Conservation (phyloP, 2,113 vertebrate species). For the Crocuta crocuta region DNA sequence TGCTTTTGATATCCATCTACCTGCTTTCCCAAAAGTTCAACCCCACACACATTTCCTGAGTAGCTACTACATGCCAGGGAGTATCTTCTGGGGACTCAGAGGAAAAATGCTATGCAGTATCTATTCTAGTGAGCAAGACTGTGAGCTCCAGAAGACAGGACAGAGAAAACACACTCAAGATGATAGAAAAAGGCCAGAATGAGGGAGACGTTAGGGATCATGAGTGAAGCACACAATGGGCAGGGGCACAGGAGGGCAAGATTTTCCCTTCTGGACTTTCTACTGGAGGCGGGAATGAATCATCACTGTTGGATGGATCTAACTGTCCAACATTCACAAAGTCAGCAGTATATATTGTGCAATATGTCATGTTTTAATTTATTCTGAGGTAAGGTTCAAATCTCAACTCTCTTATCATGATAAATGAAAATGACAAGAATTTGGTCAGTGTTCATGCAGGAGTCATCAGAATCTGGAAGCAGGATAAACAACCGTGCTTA, state of each 20-base stretch:
- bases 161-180: neutral
- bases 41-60: neutral
- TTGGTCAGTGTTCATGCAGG: neutral
- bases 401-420: neutral
- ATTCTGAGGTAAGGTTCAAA: neutral
- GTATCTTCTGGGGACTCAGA: neutral
- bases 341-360: neutral
- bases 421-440: neutral
- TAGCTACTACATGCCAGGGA: neutral
- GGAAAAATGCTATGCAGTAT: neutral
- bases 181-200: neutral
- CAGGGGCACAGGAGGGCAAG: neutral
- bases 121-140: neutral
- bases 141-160: neutral
- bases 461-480: neutral
- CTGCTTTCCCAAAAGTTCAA: neutral
- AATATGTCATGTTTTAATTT: neutral
- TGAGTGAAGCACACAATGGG: neutral
- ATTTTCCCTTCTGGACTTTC: neutral
- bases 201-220: neutral
- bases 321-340: neutral
- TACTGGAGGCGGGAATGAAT: neutral
- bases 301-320: neutral
- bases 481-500: neutral
- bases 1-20: neutral